These are phyloP conservation scores for Rhagoletis pomonella DNA, from an alignment of 1,140 invertebrate genomes.

Conservation along the genomic window DNA sequence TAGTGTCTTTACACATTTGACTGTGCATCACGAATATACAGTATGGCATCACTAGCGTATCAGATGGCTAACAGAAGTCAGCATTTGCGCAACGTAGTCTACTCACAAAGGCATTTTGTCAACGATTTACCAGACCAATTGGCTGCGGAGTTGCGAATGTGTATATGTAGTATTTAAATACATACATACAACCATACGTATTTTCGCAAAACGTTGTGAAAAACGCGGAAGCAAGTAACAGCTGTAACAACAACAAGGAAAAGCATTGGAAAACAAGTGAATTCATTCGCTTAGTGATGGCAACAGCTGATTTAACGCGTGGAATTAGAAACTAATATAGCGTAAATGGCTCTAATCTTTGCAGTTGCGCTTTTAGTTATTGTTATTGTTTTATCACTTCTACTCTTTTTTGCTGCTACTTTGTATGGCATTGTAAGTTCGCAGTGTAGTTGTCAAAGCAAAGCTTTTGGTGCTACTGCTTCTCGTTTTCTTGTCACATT, in stretches of 20 bases:
- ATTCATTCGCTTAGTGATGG: not conserved
- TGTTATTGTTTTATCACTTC: not conserved
- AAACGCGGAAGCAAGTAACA: conserved; percentile 20
- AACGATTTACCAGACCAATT: too few species aligned
- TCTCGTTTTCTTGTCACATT: not conserved
- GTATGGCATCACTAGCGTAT: too few species aligned
- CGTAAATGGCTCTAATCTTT: not conserved
- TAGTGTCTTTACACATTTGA: too few species aligned
- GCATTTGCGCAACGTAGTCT: too few species aligned
- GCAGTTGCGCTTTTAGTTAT: not conserved
- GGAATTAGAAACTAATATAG: conserved; percentile 38
- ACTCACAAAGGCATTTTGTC: too few species aligned
- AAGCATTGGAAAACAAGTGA: conserved; percentile 1
- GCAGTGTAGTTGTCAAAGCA: not conserved
- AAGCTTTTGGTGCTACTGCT: not conserved
- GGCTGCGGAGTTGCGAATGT: too few species aligned
- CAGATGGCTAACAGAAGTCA: too few species aligned
- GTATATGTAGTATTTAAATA: too few species aligned
- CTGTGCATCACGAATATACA: too few species aligned
- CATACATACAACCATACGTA: too few species aligned
- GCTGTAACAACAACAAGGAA: not conserved
- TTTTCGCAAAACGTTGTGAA: not conserved
- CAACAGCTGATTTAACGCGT: conserved; percentile 34
- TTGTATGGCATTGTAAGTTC: not conserved
- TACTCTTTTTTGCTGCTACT: not conserved